A percentile compares a stretch with the other conserved stretches of the same genome.
Evolutionary conservation across 2,888 invertebrate species (phyloP).

Genomic region (Amblyteles armatorius): DNA sequence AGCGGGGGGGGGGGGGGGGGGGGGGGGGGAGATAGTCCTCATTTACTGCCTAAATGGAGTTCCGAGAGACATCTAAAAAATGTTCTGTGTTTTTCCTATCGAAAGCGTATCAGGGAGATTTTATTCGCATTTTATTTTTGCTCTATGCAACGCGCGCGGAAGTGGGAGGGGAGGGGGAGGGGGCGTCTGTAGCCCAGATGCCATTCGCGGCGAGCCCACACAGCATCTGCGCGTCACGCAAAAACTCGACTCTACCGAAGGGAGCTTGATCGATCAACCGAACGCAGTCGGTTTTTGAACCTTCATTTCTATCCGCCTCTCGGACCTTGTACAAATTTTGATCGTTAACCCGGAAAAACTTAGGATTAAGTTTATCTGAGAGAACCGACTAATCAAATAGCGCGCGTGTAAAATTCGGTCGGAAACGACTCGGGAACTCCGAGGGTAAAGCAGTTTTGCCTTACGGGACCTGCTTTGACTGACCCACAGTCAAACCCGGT

Average conservation of each 20-base stretch:
- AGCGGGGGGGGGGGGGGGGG: background rate
- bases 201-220: background rate
- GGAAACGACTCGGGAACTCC: background rate
- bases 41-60: background rate
- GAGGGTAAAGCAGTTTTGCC: too few relatives aligned
- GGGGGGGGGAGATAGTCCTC: background rate
- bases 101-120: background rate
- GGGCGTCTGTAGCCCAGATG: background rate
- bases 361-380: background rate
- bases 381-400: background rate
- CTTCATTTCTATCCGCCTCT: background rate
- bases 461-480: too few relatives aligned
- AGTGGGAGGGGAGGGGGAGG: too few relatives aligned
- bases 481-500: too few relatives aligned
- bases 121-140: conserved; percentile 23
- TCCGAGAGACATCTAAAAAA: background rate
- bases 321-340: background rate
- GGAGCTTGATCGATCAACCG: conserved; percentile 57
- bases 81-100: background rate
- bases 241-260: conserved; percentile 22
- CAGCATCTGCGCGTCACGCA: conserved; percentile 48
- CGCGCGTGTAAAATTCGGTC: background rate
- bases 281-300: background rate
- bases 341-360: background rate
- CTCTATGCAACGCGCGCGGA: background rate